Evolutionary conservation across 30 jellyfish, hydroid and myxozoan genomes (phyloP).

Genomic region (Chironex yamaguchii): DNA sequence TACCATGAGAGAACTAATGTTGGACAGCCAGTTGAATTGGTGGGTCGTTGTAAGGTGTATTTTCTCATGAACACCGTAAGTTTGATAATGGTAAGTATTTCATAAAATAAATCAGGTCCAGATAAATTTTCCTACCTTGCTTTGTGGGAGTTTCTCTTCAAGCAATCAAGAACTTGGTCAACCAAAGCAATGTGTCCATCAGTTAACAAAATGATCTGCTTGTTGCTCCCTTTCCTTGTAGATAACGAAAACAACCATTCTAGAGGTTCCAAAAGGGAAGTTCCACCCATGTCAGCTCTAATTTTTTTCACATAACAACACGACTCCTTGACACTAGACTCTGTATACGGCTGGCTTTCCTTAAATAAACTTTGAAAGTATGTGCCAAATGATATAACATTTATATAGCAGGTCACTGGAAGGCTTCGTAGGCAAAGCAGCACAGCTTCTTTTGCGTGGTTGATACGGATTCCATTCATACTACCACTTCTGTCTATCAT

Average conservation of each 20-base stretch:
- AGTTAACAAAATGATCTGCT: slow-evolving; percentile 89
- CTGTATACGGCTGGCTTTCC: slow-evolving; percentile 80
- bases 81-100: no score
- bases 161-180: slow-evolving; percentile 63
- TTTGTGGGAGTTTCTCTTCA: slow-evolving; percentile 62
- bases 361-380: slow-evolving; percentile 74
- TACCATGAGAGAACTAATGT: no score
- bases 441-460: slow-evolving; percentile 77
- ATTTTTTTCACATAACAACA: slow-evolving; percentile 66
- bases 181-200: slow-evolving; percentile 75
- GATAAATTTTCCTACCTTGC: slow-evolving; percentile 66
- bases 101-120: neutral
- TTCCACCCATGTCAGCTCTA: slow-evolving; percentile 89
- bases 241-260: slow-evolving; percentile 75
- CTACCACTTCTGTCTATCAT: slow-evolving; percentile 91
- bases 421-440: slow-evolving; percentile 81
- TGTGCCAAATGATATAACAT: slow-evolving; percentile 74
- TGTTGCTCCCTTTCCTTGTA: slow-evolving; percentile 70
- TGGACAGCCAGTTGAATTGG: no score
- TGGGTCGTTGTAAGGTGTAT: no score
- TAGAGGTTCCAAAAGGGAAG: slow-evolving; percentile 88
- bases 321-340: slow-evolving; percentile 75
- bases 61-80: no score
- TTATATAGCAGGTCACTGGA: slow-evolving; percentile 81
- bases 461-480: slow-evolving; percentile 70